Evolutionary conservation across 2,113 vertebrate genomes (phyloP).

Genomic region (Oreocharis arfaki): DNA sequence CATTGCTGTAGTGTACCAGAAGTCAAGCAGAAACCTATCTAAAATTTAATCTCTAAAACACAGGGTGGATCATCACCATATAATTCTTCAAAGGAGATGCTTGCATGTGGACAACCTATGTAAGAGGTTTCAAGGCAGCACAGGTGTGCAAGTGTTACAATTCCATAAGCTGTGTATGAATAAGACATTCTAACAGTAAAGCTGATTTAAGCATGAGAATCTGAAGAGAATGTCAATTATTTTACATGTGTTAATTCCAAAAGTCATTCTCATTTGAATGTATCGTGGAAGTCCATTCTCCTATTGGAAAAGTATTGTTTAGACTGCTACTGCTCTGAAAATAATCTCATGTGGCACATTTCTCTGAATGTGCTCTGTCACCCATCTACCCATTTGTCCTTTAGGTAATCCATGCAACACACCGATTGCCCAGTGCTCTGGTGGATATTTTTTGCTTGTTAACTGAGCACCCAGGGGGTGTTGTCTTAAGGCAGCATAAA

Average conservation of each 20-base stretch:
- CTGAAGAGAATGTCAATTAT: not conserved
- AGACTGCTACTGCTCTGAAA: not conserved
- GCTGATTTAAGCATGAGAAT: not conserved
- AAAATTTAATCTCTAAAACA: not conserved
- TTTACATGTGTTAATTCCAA: not conserved
- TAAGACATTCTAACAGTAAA: not conserved
- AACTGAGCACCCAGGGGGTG: not conserved
- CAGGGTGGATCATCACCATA: not conserved
- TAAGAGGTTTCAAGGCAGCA: not conserved
- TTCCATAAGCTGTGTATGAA: not conserved
- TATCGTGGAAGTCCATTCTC: not conserved
- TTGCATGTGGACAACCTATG: not conserved
- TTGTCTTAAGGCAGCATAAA: not conserved
- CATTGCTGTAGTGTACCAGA: not conserved
- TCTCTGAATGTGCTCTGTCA: not conserved
- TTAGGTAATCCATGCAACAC: not conserved
- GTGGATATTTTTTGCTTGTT: not conserved
- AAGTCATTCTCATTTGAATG: not conserved
- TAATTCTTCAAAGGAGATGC: not conserved
- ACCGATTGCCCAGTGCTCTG: accelerated
- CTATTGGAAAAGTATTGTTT: not conserved
- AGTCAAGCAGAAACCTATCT: accelerated
- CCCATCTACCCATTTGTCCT: not conserved
- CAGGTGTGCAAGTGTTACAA: not conserved
- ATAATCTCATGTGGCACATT: not conserved